These are phyloP conservation scores for Oncorhynchus tshawytscha DNA, from an alignment of 2,113 vertebrate genomes.

Conservation along the genomic window DNA sequence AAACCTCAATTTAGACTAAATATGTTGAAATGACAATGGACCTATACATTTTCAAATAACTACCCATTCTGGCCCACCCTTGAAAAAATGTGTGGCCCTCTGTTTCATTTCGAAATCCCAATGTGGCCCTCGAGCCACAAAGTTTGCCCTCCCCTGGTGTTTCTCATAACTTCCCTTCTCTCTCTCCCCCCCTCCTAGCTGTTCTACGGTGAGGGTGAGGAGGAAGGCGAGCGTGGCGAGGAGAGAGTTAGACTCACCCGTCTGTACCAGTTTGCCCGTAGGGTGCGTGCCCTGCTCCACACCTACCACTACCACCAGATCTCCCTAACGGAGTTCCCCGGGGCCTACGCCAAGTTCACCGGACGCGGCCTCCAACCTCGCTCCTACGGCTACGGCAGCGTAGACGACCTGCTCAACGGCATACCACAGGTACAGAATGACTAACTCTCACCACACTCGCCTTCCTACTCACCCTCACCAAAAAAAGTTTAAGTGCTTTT, in stretches of 20 bases:
- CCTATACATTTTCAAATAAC: no score
- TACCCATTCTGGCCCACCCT: no score
- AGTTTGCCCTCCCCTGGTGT: background rate
- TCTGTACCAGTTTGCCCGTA: conserved; percentile 92
- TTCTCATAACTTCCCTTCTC: background rate
- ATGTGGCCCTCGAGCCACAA: no score
- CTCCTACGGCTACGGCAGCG: conserved; percentile 80
- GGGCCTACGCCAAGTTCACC: conserved; percentile 88
- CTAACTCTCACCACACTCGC: no score
- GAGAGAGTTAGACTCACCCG: conserved; percentile 87
- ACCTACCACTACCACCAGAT: conserved; percentile 99
- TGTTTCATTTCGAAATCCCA: no score
- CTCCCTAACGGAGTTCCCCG: conserved; percentile 89
- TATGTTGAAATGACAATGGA: no score
- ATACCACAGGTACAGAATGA: conserved; percentile 84
- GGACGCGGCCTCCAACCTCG: conserved; percentile 82
- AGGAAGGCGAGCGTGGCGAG: conserved; percentile 39
- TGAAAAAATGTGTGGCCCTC: no score
- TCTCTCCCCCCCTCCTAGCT: conserved; percentile 68
- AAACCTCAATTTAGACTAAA: no score
- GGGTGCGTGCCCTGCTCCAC: conserved; percentile 86
- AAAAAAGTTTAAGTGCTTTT: no score
- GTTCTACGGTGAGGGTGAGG: conserved; percentile 66
- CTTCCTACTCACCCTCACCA: no score
- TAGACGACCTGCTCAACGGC: conserved; percentile 89